Evolutionary conservation across 2,888 invertebrate species (phyloP), one percentile per base, ranked within the genome.

Genomic region (Calameuta filiformis): DNA sequence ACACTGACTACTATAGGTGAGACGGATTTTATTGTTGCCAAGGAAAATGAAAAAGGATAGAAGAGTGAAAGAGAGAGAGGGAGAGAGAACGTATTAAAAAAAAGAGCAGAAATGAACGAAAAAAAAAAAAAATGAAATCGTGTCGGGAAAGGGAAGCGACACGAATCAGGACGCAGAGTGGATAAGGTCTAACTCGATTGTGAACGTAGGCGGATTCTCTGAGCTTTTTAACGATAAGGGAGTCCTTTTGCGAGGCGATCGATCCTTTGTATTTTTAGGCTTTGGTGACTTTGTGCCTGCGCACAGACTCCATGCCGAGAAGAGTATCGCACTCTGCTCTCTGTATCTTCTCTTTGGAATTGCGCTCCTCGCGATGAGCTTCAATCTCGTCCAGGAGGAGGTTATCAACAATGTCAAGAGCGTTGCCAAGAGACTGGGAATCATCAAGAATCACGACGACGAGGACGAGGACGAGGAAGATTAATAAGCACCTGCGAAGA

Each of bases 351-450:
- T 99, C 73, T 98, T 98, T 91, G 98, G 98, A 11, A 98, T 98
- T 88, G 97, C 98, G 0, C 92, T 98, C 73, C 92, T 98, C 83
- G 98, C 98, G 37, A 99, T 98, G 98, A 97, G 97, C 87, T 98
- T 98, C 92, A 98, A 98, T 93, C 93, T 98, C 89, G 98, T 98
- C 73, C 98, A 98, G 91, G 98, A 98, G 90, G 97, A 98, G 92
- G 97, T 98, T 12, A 96, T 97, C 82, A 96, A 95, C 80, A 96
- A 96, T 88, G 97, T 98, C 9, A 97, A 97, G 87, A 94, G 95
- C 80, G 95, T 98, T 12, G 98, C 97, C 34, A 96, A 96, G 85
- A 94, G 95, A 79, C 93, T 98, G 78, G 98, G 98, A 73, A 98
- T 98, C 90, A 95, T 98, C 85, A 97, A 97, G 90, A 95, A 96